These are phyloP conservation scores for Sitobion miscanthi DNA, from an alignment of 1,140 invertebrate genomes.

Conservation along the genomic window DNA sequence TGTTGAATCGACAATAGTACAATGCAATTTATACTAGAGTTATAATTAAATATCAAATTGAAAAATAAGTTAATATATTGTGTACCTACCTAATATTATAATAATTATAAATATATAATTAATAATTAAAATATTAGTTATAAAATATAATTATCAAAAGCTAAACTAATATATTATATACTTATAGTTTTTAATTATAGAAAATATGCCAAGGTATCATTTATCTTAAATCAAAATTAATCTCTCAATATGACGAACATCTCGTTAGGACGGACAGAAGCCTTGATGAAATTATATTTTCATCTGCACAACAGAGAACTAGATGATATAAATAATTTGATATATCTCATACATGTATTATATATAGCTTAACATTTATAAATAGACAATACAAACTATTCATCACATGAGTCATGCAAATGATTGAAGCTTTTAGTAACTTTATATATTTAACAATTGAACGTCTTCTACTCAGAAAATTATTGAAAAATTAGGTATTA, in stretches of 20 bases:
- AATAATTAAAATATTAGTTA: not conserved
- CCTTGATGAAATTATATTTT: constrained; percentile 36
- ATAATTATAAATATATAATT: not conserved
- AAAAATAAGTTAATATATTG: too few relatives aligned
- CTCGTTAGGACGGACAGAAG: not conserved
- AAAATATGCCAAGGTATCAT: constrained; percentile 9
- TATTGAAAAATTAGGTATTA: not conserved
- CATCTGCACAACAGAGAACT: constrained; percentile 23
- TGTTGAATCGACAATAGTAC: not conserved
- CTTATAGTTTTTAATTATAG: not conserved
- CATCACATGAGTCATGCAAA: constrained; percentile 5
- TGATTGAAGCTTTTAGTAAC: constrained; percentile 38
- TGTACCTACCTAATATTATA: too few relatives aligned
- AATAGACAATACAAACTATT: constrained; percentile 32
- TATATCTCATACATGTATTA: constrained; percentile 20
- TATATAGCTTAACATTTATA: constrained; percentile 37
- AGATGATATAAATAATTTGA: constrained; percentile 43
- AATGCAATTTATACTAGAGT: too few relatives aligned
- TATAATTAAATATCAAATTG: too few relatives aligned
- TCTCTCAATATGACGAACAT: not conserved
- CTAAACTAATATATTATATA: not conserved
- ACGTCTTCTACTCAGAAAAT: not conserved
- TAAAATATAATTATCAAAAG: not conserved
- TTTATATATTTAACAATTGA: constrained; percentile 24
- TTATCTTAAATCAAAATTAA: not conserved